Conservation (phyloP, 2,888 invertebrate species). For the Lepidochrysops patricia region DNA sequence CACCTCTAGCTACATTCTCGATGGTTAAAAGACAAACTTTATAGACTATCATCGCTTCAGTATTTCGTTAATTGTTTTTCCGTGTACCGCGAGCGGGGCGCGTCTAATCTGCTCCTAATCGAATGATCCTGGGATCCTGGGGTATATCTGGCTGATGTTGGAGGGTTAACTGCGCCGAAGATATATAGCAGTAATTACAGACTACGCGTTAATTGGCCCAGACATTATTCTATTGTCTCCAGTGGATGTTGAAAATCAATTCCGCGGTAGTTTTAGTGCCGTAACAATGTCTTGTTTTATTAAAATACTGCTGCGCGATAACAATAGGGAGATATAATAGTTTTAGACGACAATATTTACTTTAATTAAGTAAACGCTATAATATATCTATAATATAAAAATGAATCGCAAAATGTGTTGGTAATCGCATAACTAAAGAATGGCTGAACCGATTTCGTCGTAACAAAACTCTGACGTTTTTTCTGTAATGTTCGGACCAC, state of each 20-base stretch:
- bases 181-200: constrained; percentile 52
- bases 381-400: no score
- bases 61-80: constrained; percentile 70
- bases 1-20: no score
- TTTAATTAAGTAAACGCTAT: no score
- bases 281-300: not conserved
- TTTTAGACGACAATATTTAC: no score
- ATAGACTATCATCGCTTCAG: constrained; percentile 62
- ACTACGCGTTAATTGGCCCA: constrained; percentile 32
- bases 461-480: no score
- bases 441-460: no score
- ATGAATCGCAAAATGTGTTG: no score
- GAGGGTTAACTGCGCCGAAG: constrained; percentile 39
- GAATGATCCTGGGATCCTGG: constrained; percentile 58
- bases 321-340: not conserved
- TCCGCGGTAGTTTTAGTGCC: not conserved
- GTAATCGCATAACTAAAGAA: no score
- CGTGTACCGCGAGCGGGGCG: constrained; percentile 60
- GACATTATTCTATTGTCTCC: constrained; percentile 21
- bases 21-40: constrained; percentile 63
- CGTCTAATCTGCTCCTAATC: constrained; percentile 60
- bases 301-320: not conserved
- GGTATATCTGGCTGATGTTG: constrained; percentile 29
- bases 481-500: no score
- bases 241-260: constrained; percentile 8